Base-by-base conservation (phyloP, 1,140 invertebrate species). In the Oedothorax gibbosus region DNA sequence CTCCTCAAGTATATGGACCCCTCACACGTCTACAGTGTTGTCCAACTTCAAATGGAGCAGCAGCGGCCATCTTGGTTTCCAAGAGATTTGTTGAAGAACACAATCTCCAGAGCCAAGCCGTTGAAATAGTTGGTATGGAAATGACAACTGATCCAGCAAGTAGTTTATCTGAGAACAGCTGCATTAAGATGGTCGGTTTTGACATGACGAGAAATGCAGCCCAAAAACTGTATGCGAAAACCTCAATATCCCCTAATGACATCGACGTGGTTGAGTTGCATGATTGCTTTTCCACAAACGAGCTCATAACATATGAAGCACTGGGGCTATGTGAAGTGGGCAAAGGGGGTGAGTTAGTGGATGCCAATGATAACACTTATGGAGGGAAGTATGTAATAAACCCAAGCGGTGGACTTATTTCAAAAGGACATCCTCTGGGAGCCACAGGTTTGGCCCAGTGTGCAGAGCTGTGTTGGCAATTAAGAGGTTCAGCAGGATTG, bases 251-350 rank as follows among this genome's bases (percentile, higher is more conserved):
- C 71, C 95, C 96, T 2, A 91, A 91, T n/a, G 95, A 99, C 89
- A 94, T 99, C 2, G 93, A 99, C 91, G 98, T 99, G 0, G 93
- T 99, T 15, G 98, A 99, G 90, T 91, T 99, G 14, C 98, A 99
- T 88, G 98, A 99, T 90, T 99, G 98, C 91, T 99, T 99, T 91
- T 98, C 98, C 7, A 94, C 96, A 8, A 99, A 99, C 91, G 98
- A 99, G 89, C 90, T 99, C 50, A 95, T 99, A 9, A 98, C 97
- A 2, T 99, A 99, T 88, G 98, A 99, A 92, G 97, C 97, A 1
- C 92, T 99, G 21, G 97, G 98, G 35, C 90, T 99, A 0, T 99
- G 98, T 90, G 92, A 93, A 10, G 93, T 94, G 85, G 98, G 98
- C 83, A 94, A 98, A 90, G 98, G 95, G n/a, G 95, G 95, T 20